A percentile compares a stretch with the other conserved stretches of the same genome.
Evolutionary conservation across 2,888 invertebrate genomes (phyloP).

Genomic region (Bedellia somnulentella): DNA sequence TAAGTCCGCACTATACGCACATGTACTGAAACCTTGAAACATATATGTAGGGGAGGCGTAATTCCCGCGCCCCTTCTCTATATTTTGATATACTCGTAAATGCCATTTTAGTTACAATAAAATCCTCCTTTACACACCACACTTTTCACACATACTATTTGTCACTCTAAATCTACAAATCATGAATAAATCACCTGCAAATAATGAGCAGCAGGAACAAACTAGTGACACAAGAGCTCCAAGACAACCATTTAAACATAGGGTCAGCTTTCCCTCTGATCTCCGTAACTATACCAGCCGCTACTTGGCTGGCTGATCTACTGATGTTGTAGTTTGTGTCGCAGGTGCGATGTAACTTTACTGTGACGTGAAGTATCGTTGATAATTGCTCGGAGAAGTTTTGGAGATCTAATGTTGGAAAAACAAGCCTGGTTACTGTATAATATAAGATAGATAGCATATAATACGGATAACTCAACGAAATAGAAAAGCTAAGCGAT

Average conservation of each 20-base stretch:
- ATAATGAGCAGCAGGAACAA: constrained; percentile 66
- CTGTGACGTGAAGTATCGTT: constrained; percentile 20
- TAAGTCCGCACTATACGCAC: too few species aligned
- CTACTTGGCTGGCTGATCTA: constrained; percentile 38
- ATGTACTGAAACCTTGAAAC: too few species aligned
- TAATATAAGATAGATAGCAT: too few species aligned
- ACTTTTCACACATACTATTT: background rate
- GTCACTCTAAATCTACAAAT: too few species aligned
- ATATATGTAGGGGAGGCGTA: too few species aligned
- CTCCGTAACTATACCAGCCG: constrained; percentile 64
- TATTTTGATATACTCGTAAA: background rate
- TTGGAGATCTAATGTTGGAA: constrained; percentile 29
- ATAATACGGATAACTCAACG: too few species aligned
- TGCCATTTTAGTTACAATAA: background rate
- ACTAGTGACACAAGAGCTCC: constrained; percentile 65
- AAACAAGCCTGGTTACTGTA: too few species aligned
- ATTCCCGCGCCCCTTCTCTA: too few species aligned
- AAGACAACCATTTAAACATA: constrained; percentile 62
- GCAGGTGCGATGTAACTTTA: constrained; percentile 29
- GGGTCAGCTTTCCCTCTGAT: constrained; percentile 62
- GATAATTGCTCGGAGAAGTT: constrained; percentile 22
- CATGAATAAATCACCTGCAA: constrained; percentile 39
- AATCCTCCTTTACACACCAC: background rate
- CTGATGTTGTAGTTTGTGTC: constrained; percentile 26
- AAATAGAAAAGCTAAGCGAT: too few species aligned